Evolutionary conservation across 2,797 vertebrate species (phyloP).

Genomic region (Poeciliopsis infans): DNA sequence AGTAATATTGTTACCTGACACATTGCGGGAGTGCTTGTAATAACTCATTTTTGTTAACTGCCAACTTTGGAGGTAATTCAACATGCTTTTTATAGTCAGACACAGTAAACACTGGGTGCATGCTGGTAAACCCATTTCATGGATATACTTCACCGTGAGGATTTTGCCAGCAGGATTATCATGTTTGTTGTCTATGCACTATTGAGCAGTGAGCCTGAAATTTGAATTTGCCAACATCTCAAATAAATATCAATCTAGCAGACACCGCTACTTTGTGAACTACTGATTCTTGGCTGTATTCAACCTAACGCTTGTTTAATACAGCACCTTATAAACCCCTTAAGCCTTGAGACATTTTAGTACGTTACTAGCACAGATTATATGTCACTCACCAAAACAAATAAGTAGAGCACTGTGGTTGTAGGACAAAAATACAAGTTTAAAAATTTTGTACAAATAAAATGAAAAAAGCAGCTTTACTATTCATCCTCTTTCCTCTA

Average conservation of each 20-base stretch:
- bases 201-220: conserved; percentile 41
- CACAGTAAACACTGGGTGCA: conserved; percentile 37
- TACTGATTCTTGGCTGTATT: not conserved
- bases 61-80: conserved; percentile 69
- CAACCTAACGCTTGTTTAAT: not conserved
- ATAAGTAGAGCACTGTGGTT: not conserved
- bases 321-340: not conserved
- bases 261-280: not conserved
- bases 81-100: conserved; percentile 50
- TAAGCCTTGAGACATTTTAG: not conserved
- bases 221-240: conserved; percentile 41
- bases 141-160: conserved; percentile 43
- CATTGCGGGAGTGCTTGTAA: conserved; percentile 62
- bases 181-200: conserved; percentile 32
- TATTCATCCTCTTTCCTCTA: not conserved
- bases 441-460: not conserved
- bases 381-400: not conserved
- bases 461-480: not conserved
- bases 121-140: conserved; percentile 65
- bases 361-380: not conserved
- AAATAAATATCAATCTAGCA: conserved; percentile 8
- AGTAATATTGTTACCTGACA: conserved; percentile 56
- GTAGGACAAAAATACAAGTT: not conserved
- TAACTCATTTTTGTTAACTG: conserved; percentile 63
- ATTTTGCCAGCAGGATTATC: conserved; percentile 43